Percentiles rank a stretch among this genome's conserved stretches.
Evolutionary conservation across 1,140 invertebrate species (phyloP).

Genomic region (Scaptomyza graminum): DNA sequence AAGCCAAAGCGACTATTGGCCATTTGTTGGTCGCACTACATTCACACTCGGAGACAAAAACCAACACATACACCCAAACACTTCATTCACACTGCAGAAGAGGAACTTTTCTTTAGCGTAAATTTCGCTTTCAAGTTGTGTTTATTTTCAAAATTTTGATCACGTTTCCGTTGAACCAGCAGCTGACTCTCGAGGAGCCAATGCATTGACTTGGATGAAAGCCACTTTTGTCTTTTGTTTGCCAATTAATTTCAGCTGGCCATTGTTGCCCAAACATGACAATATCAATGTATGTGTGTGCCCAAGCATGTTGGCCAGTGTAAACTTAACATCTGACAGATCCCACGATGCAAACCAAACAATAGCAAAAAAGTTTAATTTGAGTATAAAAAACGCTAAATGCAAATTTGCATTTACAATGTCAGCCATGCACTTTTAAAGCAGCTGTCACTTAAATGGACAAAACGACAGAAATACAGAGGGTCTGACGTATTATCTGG

Average conservation of each 20-base stretch:
- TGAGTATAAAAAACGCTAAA: constrained; percentile 70
- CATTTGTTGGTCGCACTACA: constrained; percentile 56
- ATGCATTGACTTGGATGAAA: constrained; percentile 4
- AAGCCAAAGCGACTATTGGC: constrained; percentile 56
- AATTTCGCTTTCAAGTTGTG: constrained; percentile 49
- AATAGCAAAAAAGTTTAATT: constrained; percentile 49
- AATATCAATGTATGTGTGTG: constrained; percentile 14
- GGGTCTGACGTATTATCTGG: neutral
- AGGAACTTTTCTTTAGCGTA: constrained; percentile 38
- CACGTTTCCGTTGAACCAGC: constrained; percentile 48
- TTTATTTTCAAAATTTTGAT: constrained; percentile 71
- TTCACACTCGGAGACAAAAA: constrained; percentile 13
- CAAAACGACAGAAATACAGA: constrained; percentile 5
- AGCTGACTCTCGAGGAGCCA: constrained; percentile 14
- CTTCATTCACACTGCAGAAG: neutral
- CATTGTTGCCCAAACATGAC: too few species aligned
- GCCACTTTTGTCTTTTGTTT: constrained; percentile 43
- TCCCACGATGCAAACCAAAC: neutral
- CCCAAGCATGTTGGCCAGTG: constrained; percentile 32
- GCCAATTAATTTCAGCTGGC: too few species aligned
- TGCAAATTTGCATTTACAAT: constrained; percentile 77
- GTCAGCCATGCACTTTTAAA: constrained; percentile 55
- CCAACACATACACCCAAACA: constrained; percentile 17
- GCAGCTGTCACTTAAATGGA: constrained; percentile 57
- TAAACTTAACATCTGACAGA: constrained; percentile 20